phyloP scores from a whole-genome alignment of 2,113 vertebrate species.

The Hystrix cristata region DNA sequence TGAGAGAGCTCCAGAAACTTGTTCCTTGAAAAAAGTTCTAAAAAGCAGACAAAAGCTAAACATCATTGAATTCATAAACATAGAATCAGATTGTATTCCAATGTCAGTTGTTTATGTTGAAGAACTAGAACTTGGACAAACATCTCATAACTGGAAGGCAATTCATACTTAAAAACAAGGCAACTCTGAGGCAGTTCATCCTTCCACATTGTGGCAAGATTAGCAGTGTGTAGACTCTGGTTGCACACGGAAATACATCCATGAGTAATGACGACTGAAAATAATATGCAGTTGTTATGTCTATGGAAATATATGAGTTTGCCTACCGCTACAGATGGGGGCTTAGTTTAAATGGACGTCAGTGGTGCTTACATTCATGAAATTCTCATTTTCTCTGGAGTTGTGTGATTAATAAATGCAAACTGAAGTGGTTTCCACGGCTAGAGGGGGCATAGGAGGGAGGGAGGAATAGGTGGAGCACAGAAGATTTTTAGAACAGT shows the following conservation, averaged over 20 bases:
- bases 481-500: neutral
- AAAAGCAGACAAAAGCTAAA: neutral
- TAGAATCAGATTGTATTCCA: neutral
- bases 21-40: neutral
- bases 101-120: neutral
- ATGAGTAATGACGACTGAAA: neutral
- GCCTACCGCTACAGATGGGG: neutral
- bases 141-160: neutral
- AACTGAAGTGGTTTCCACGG: neutral
- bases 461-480: neutral
- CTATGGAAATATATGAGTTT: neutral
- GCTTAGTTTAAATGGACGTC: neutral
- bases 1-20: neutral
- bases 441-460: neutral
- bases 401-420: neutral
- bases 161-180: neutral
- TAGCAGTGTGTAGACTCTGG: neutral
- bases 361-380: neutral
- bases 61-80: neutral
- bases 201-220: neutral
- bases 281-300: neutral
- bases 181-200: neutral
- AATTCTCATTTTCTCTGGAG: neutral
- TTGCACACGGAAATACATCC: neutral
- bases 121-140: slow-evolving; percentile 21